These are phyloP conservation scores for Sialia sialis DNA, from an alignment of 2,113 vertebrate genomes.

Conservation along the genomic window DNA sequence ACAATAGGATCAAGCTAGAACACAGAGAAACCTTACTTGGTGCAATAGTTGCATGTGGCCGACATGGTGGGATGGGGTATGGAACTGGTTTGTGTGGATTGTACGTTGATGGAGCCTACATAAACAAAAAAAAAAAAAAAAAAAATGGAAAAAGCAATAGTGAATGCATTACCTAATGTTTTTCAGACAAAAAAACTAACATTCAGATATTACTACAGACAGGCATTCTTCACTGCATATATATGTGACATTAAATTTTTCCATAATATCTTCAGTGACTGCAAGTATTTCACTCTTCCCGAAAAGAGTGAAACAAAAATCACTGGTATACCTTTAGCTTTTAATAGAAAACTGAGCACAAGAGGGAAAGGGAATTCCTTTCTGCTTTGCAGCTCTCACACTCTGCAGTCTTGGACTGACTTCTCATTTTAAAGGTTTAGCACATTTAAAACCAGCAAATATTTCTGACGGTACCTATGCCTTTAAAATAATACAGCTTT, in stretches of 20 bases:
- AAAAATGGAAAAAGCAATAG: conserved; percentile 1
- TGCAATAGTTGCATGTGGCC: conserved; percentile 93
- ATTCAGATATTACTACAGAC: not conserved
- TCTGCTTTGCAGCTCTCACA: not conserved
- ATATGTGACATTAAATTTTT: not conserved
- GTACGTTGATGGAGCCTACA: conserved; percentile 90
- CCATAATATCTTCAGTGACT: not conserved
- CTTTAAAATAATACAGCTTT: not conserved
- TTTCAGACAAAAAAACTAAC: not conserved
- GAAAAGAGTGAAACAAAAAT: not conserved
- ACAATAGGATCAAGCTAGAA: not conserved
- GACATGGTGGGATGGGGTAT: conserved; percentile 95
- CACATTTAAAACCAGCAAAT: not conserved
- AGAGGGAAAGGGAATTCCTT: not conserved
- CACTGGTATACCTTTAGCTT: not conserved
- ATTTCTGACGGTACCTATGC: not conserved
- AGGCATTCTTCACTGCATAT: not conserved
- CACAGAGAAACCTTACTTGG: conserved; percentile 85
- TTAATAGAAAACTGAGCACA: not conserved
- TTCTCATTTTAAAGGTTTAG: not conserved
- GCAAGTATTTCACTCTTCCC: not conserved
- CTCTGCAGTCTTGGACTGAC: not conserved
- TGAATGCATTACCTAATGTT: not conserved
- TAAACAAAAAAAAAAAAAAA: not conserved
- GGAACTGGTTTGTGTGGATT: conserved; percentile 96